Base-by-base conservation (phyloP, 2,113 vertebrate species). In the Psilopogon haemacephalus region DNA sequence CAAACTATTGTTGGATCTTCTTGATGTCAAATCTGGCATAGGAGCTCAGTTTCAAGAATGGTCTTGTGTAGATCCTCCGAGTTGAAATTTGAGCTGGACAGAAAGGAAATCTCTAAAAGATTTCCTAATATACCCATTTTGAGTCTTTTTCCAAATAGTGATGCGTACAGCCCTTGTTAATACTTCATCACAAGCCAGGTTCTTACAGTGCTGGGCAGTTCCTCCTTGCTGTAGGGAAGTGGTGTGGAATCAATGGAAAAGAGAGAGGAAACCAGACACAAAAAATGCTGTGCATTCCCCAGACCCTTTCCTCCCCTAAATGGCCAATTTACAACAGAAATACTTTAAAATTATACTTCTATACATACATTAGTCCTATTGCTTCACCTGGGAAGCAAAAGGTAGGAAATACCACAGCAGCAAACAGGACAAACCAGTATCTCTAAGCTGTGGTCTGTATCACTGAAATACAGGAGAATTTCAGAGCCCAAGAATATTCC, bases 381-480 rank as follows among this genome's bases (percentile, higher is more conserved):
- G 62, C n/a, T 72, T 84, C 38, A 23, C 30, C 11, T 72, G 32
- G 40, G 18, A 84, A 20, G 54, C 4, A 11, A 65, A 71, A 24
- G 23, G 33, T 40, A 17, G 21, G 40, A 69, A 74, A 11, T 7
- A 15, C 59, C 60, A 19, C 20, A 70, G 77, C 30, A 75, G 78
- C 48, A 86, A 68, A 46, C 14, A 70, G 58, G 20, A 72, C 62
- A 52, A 82, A 71, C 0, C 21, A 82, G n/a, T 54, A 59, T 11
- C 74, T 27, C 52, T 46, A 37, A 56, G 28, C 11, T 27, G 19
- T 1, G 5, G 16, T 17, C 48, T 9, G 0, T 54, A 14, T 1
- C 30, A 44, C 8, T 44, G 42, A 59, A 50, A 32, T 15, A n/a
- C 15, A 13, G 28, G 21, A 67, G 46, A 42, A 40, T 9, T 67